Evolutionary conservation across 2,113 vertebrate genomes (phyloP).

Genomic region (Onychorhynchus coronatus): DNA sequence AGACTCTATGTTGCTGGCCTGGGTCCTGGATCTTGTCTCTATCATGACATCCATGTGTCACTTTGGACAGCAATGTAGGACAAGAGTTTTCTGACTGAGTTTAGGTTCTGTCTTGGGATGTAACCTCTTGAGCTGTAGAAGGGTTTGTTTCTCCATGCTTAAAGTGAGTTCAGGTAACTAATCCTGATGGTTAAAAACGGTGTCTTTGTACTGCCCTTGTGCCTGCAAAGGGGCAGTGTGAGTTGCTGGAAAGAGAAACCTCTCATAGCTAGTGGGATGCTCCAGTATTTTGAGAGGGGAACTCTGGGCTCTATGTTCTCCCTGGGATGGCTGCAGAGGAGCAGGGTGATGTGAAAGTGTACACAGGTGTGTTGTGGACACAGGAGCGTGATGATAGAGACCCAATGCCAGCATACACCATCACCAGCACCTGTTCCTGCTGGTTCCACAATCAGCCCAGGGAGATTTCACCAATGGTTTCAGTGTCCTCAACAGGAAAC

Average conservation of each 20-base stretch:
- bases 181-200: not conserved
- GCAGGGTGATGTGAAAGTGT: not conserved
- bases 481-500: not conserved
- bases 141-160: not conserved
- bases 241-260: not conserved
- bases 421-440: not conserved
- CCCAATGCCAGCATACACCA: not conserved
- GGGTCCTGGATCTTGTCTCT: not conserved
- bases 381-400: not conserved
- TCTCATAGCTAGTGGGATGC: not conserved
- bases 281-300: not conserved
- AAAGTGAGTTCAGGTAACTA: not conserved
- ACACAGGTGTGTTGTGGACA: not conserved
- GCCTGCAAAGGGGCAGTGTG: not conserved
- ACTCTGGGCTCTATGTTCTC: not conserved
- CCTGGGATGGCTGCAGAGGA: not conserved
- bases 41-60: not conserved
- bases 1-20: not conserved
- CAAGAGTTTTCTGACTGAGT: not conserved
- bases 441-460: not conserved
- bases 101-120: not conserved
- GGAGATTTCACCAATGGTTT: not conserved
- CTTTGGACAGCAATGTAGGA: not conserved
- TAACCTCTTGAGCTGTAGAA: not conserved
- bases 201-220: not conserved